Evolutionary conservation across 2,888 invertebrate species (phyloP).

Genomic region (Clistopyga incitator): DNA sequence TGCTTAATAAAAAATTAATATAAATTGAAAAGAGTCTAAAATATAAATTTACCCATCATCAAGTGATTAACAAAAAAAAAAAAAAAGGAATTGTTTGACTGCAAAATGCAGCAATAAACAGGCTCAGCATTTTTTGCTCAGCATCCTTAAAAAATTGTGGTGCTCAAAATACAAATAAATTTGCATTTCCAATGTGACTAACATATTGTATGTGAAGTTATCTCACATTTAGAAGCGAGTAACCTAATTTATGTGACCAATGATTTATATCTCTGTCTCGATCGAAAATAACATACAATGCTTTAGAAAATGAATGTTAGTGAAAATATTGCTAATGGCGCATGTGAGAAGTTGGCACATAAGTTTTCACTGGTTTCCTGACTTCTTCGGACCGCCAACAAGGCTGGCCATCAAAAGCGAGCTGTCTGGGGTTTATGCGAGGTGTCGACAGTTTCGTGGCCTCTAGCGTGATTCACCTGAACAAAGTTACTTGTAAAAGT

Average conservation of each 20-base stretch:
- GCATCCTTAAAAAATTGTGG: neutral
- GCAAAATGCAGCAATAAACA: neutral
- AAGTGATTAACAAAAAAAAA: too few relatives aligned
- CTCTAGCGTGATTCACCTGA: conserved; percentile 44
- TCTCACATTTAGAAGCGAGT: too few relatives aligned
- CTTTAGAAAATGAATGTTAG: conserved; percentile 1
- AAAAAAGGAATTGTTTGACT: neutral
- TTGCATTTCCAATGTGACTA: neutral
- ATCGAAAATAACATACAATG: conserved; percentile 17
- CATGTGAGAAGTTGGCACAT: conserved; percentile 34
- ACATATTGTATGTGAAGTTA: too few relatives aligned
- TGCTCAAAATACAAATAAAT: neutral
- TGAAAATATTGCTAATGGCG: neutral
- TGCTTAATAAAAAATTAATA: too few relatives aligned
- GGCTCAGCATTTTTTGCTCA: neutral
- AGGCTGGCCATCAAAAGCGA: conserved; percentile 33
- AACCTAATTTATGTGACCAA: neutral
- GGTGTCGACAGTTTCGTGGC: conserved; percentile 43
- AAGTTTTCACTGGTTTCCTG: conserved; percentile 26
- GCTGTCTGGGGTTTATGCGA: conserved; percentile 39
- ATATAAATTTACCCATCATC: too few relatives aligned
- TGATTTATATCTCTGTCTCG: neutral
- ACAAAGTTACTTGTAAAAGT: conserved; percentile 39
- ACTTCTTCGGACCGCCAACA: conserved; percentile 5
- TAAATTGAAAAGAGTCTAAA: too few relatives aligned